Evolutionary conservation across 2,888 invertebrate species (phyloP).

Genomic region (Melipona bicolor): DNA sequence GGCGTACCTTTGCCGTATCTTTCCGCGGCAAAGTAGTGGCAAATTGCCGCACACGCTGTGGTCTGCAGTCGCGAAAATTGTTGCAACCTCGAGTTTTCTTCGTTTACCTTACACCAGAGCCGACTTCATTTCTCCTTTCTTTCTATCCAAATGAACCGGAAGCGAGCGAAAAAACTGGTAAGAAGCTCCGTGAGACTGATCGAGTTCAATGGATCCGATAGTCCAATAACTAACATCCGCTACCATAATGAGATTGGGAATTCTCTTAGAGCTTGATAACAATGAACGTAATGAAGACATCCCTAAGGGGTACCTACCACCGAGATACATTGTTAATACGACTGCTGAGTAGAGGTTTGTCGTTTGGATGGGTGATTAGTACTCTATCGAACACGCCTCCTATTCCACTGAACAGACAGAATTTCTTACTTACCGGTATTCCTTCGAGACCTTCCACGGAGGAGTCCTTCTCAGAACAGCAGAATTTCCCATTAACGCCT

Average conservation of each 20-base stretch:
- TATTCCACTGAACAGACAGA: constrained; percentile 66
- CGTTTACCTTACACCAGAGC: neutral
- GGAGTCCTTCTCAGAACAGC: neutral
- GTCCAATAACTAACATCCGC: neutral
- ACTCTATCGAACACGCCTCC: constrained; percentile 74
- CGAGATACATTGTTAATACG: constrained; percentile 62
- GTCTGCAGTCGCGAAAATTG: neutral
- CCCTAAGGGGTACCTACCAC: constrained; percentile 52
- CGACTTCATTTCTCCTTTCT: no score
- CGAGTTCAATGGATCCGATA: neutral
- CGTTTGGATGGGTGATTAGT: constrained; percentile 79
- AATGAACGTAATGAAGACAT: constrained; percentile 59
- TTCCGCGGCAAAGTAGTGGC: neutral
- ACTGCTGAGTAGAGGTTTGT: constrained; percentile 59
- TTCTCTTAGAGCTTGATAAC: constrained; percentile 46
- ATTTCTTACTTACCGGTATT: constrained; percentile 49
- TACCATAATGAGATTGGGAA: constrained; percentile 21
- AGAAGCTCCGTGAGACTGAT: neutral
- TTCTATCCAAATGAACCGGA: no score
- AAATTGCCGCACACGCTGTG: neutral
- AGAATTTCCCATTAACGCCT: neutral
- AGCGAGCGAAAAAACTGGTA: no score
- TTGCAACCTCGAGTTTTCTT: neutral
- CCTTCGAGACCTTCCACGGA: constrained; percentile 28
- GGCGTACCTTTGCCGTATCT: neutral